These are phyloP conservation scores for Calephelis nemesis DNA, from an alignment of 1,140 invertebrate species.

Conservation along the genomic window DNA sequence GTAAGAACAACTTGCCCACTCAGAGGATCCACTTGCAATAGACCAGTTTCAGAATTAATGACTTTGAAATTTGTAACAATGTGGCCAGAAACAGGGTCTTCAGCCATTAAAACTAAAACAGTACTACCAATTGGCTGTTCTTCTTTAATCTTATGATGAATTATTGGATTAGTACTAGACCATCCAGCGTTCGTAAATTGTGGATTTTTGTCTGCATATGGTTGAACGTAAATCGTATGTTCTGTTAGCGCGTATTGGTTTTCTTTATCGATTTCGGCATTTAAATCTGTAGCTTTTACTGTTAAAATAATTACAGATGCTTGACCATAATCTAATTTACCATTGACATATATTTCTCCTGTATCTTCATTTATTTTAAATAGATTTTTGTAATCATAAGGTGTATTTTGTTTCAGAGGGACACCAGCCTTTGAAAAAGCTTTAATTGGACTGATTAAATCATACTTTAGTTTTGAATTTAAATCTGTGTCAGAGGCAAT, in stretches of 20 bases:
- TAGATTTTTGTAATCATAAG: constrained; percentile 84
- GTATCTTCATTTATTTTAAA: constrained; percentile 85
- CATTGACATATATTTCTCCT: constrained; percentile 86
- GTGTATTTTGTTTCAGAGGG: constrained; percentile 80
- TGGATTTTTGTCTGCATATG: constrained; percentile 88
- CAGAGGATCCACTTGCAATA: constrained; percentile 82
- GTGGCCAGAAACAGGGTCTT: constrained; percentile 85
- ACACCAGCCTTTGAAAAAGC: constrained; percentile 89
- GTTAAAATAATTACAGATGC: constrained; percentile 89
- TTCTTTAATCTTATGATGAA: constrained; percentile 85
- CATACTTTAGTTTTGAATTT: constrained; percentile 84
- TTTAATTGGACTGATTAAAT: constrained; percentile 83
- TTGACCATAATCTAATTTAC: constrained; percentile 87
- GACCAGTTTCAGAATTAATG: constrained; percentile 68
- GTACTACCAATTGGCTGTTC: constrained; percentile 89
- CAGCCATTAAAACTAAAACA: constrained; percentile 85
- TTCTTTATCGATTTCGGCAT: constrained; percentile 84
- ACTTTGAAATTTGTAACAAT: constrained; percentile 82
- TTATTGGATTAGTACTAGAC: constrained; percentile 83
- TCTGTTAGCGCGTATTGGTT: constrained; percentile 84
- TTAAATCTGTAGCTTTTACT: constrained; percentile 86
- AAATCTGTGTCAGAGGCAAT: constrained; percentile 85
- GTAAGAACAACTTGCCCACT: constrained; percentile 86
- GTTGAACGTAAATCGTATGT: constrained; percentile 89
- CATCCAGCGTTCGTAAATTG: constrained; percentile 86